These are phyloP conservation scores for Lamprotornis superbus DNA, from an alignment of 2,113 vertebrate genomes.

Conservation along the genomic window DNA sequence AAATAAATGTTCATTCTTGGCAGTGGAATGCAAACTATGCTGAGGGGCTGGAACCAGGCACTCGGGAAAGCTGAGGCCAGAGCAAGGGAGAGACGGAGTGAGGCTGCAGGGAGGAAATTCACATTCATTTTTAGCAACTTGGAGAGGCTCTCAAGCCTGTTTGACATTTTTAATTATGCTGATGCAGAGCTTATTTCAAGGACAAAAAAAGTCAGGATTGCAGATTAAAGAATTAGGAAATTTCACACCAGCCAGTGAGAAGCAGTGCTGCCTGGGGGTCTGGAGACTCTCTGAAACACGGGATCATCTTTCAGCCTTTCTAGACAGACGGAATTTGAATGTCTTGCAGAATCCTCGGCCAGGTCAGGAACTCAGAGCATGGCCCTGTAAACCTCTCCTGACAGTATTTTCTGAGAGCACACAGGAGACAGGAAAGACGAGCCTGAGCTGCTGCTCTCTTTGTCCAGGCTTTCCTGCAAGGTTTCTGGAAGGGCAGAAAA, in stretches of 20 bases:
- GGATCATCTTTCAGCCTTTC: conserved; percentile 16
- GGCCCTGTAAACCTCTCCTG: background rate
- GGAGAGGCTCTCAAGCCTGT: conserved; percentile 64
- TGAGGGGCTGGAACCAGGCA: conserved; percentile 58
- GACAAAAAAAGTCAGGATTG: conserved; percentile 45
- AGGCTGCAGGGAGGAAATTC: conserved; percentile 36
- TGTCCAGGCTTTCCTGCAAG: background rate
- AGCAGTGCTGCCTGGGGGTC: background rate
- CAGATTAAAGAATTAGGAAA: conserved; percentile 32
- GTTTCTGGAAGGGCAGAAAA: background rate
- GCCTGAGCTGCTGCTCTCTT: background rate
- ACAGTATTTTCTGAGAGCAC: background rate
- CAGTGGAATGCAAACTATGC: conserved; percentile 72
- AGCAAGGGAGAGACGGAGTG: conserved; percentile 14
- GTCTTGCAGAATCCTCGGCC: conserved; percentile 28
- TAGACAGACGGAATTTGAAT: conserved; percentile 42
- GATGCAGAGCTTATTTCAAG: conserved; percentile 20
- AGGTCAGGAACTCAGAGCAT: background rate
- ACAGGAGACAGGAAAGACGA: background rate
- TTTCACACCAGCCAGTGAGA: background rate
- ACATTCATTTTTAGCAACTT: conserved; percentile 57
- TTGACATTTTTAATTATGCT: conserved; percentile 57
- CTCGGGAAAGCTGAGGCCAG: conserved; percentile 61
- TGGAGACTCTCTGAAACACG: background rate
- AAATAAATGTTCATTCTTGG: conserved; percentile 73